Base-by-base conservation (phyloP, 1,140 invertebrate species). In the Euwallacea similis region DNA sequence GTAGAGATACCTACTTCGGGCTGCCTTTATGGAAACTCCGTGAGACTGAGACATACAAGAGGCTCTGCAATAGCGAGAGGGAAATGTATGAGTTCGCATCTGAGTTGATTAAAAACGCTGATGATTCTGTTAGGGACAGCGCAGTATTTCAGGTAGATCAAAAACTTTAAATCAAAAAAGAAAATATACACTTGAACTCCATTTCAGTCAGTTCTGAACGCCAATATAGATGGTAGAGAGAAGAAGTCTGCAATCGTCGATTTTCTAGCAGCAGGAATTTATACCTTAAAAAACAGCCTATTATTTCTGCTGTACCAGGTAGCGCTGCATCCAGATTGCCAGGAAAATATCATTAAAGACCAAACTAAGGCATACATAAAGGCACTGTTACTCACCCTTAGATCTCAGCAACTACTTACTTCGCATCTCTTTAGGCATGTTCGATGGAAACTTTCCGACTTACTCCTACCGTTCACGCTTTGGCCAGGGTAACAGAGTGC, bases 211-310 rank as follows among this genome's bases (percentile, higher is more conserved):
- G 90, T 94, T 66, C 82, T 94, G 9, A 84, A 87, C 11, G 88
- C 90, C 46, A 86, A 86, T 70, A 81, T 93, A 56, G 91, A 94
- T 77, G 87, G 89, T 71, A 83, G 89, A 42, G 93, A 95, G 79
- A 94, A 94, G 79, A 93, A 91, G 78, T 91, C 91, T 0, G 91
- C 90, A 2, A 90, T 94, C 73, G 91, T 94, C 50, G 93, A 95
- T 81, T 94, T 94, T 76, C 91, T 94, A 74, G 91, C 92, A 1
- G 91, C 92, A 33, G 93, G 92, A 56, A 94, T 94, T 79, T 91
- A 93, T 81, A 94, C 93, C 74, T 81, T 94, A 72, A 92, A 92
- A 11, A 95, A 94, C 77, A 91, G 90, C 6, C 79, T 96, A 21
- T 86, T 91, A 0, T 94, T 94, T 75, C 80, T 95, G 6, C 81